phyloP scores from a whole-genome alignment of 2,113 vertebrate species.

The Stomatorhinus ivindoensis region DNA sequence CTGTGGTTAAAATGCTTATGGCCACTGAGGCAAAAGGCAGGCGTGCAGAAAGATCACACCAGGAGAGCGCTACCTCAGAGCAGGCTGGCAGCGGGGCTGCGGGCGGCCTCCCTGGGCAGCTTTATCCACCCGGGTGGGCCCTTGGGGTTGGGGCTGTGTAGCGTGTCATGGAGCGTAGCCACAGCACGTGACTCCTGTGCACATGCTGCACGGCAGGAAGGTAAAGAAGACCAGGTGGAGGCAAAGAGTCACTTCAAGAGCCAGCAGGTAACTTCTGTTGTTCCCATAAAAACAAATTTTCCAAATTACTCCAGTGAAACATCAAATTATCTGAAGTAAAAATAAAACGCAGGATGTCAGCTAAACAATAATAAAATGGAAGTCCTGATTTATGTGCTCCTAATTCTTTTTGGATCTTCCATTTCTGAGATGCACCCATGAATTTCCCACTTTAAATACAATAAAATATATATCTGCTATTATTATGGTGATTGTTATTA shows the following conservation, averaged over 20 bases:
- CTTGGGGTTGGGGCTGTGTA: constrained; percentile 19
- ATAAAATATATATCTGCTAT: neutral
- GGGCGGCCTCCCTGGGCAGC: neutral
- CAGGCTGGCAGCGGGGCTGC: neutral
- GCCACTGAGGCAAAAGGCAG: neutral
- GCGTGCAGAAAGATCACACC: neutral
- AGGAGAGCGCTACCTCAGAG: neutral
- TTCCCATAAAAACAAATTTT: neutral
- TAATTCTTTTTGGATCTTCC: neutral
- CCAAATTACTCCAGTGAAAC: neutral
- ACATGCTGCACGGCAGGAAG: constrained; percentile 47
- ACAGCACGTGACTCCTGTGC: constrained; percentile 48
- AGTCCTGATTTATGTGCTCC: neutral
- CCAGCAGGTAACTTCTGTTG: neutral
- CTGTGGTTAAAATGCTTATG: neutral
- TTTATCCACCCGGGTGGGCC: neutral
- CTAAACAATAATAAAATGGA: neutral
- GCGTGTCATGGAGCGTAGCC: constrained; percentile 48
- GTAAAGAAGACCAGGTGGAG: neutral
- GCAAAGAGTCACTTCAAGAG: neutral
- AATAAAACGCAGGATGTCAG: neutral
- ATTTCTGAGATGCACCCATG: neutral
- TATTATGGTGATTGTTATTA: neutral
- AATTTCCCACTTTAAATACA: neutral
- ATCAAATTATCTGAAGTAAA: neutral